Conservation (phyloP, 2,113 vertebrate species). For the Hemiscyllium ocellatum region DNA sequence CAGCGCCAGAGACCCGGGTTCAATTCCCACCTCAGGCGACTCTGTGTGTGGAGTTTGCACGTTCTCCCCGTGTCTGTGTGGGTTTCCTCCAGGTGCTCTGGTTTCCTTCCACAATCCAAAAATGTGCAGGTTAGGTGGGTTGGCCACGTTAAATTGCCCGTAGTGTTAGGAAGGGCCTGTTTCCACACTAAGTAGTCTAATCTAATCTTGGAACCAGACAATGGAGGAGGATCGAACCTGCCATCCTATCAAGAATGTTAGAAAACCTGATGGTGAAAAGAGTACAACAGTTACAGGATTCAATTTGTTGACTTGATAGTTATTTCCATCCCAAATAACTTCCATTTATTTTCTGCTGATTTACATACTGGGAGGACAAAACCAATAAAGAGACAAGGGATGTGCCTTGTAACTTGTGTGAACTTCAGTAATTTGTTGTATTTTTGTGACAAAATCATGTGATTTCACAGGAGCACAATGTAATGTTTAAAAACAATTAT, state of each 20-base stretch:
- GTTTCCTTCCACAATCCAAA: no score
- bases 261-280: neutral
- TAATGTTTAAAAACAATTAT: neutral
- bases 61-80: no score
- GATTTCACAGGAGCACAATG: neutral
- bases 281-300: neutral
- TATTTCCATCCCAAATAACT: neutral
- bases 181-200: no score
- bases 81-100: no score
- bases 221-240: no score
- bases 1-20: no score
- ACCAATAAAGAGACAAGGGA: neutral
- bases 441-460: neutral
- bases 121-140: no score
- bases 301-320: neutral
- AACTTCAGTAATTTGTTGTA: neutral
- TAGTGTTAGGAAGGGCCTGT: no score
- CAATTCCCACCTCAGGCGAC: no score
- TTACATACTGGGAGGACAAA: neutral
- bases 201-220: neutral
- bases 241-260: neutral
- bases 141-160: no score
- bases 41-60: no score
- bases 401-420: neutral
- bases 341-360: neutral